Base-by-base conservation (phyloP, 2,888 invertebrate species). In the Heteromurus nitidus region DNA sequence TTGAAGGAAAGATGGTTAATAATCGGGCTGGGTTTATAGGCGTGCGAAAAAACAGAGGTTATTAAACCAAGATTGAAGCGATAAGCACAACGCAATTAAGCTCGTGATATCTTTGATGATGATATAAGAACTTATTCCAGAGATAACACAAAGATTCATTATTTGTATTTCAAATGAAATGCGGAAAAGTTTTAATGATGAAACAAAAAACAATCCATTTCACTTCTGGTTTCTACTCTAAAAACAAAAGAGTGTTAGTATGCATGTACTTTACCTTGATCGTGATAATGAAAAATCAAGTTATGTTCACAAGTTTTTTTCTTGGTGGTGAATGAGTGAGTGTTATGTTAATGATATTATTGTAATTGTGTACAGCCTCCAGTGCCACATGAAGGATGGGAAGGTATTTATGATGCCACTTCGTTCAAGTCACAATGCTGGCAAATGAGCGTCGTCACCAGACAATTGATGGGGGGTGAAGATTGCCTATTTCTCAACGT, bases 381-480 rank as follows among this genome's bases (percentile, higher is more conserved):
- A 16, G 68, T 72, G 16, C 79, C 77, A 13, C 82, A 84, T 36
- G 70, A 73, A 62, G 77, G 67, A 20, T 85, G 85, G 85, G 77
- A 79, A 58, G 84, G 82, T 30, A 55, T 84, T 20, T 65, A 62
- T 58, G 82, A 82, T 75, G 85, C 84, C 11, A 85, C 82, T 31
- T 30, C 77, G 24, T 84, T 82, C 60, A 75, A 75, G 16, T 20
- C 74, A 16, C 75, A 83, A 69, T 85, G 85, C 44, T 68, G 81
- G 60, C 85, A 85, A 70, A 83, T 82, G 70, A 75, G 73, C 24
- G 50, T 84, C 2, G 80, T 84, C 20, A 81, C 85, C 13, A 69
- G 79, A 53, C 75, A 73, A 58, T 26, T 81, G 28, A 67, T 76
- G 58, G 85, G 85, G 5, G 62, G 65, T 55, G 84, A 85, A 44